Percentiles rank a stretch among this genome's conserved stretches.
Conservation (phyloP, 2,113 vertebrate genomes). For the Tursiops truncatus region DNA sequence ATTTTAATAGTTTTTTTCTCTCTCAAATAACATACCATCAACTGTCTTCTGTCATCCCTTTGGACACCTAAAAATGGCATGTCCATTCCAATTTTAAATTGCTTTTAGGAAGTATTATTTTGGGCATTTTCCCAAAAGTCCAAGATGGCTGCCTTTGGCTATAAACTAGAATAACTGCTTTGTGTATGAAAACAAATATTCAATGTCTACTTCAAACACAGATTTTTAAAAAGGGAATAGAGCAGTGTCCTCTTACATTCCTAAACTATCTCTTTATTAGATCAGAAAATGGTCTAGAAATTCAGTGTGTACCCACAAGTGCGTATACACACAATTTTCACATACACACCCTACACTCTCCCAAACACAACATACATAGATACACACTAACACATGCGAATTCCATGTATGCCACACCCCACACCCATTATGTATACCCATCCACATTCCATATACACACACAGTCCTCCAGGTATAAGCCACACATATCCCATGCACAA, state of each 20-base stretch:
- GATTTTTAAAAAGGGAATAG: not conserved
- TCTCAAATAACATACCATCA: conserved; percentile 59
- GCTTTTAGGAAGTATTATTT: conserved; percentile 54
- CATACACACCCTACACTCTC: not conserved
- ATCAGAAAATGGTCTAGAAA: not conserved
- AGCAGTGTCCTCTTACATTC: not conserved
- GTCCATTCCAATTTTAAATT: conserved; percentile 63
- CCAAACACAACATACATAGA: not conserved
- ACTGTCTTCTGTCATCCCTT: conserved; percentile 51
- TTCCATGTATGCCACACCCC: not conserved
- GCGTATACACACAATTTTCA: not conserved
- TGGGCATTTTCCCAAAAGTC: conserved; percentile 39
- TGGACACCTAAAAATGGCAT: conserved; percentile 61
- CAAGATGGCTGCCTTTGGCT: conserved; percentile 60
- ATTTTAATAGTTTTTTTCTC: conserved; percentile 68
- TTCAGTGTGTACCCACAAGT: not conserved
- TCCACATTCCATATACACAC: not conserved
- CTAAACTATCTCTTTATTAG: not conserved
- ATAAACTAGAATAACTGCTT: conserved; percentile 42
- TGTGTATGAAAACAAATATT: conserved; percentile 60
- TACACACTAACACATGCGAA: not conserved
- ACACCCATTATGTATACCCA: not conserved
- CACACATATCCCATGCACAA: not conserved
- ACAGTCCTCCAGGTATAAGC: not conserved
- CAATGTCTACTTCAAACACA: conserved; percentile 28